A percentile compares a stretch with the other conserved stretches of the same genome.
Evolutionary conservation across 2,888 invertebrate genomes (phyloP).

Genomic region (Ormyrus pomaceus): DNA sequence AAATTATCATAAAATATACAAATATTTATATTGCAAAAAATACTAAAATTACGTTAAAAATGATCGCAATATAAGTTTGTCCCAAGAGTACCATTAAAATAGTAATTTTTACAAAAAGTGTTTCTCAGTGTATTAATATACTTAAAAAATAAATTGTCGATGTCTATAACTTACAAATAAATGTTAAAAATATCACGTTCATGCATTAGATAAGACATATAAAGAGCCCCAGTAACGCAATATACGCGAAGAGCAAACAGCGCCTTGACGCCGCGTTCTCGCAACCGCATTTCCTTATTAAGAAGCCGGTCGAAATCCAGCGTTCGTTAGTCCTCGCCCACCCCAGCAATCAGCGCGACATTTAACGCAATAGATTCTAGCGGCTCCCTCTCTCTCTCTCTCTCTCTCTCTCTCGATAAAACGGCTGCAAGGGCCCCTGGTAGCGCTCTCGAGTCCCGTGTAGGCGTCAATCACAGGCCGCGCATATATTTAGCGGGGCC

Average conservation of each 20-base stretch:
- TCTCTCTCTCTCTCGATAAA: slow-evolving; percentile 8
- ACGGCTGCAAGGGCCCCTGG: neutral
- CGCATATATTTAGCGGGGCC: slow-evolving; percentile 72
- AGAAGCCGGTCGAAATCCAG: neutral
- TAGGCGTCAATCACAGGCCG: slow-evolving; percentile 75
- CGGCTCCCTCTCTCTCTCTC: neutral
- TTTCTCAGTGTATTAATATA: too few species aligned
- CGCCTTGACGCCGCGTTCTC: neutral
- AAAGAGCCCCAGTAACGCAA: too few species aligned
- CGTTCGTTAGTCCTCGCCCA: neutral
- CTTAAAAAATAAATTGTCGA: too few species aligned
- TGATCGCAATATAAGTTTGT: too few species aligned
- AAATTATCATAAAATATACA: too few species aligned
- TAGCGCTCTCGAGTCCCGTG: slow-evolving; percentile 60
- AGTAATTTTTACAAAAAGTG: too few species aligned
- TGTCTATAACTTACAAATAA: too few species aligned
- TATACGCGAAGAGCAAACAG: neutral
- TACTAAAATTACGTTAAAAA: too few species aligned
- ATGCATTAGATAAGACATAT: too few species aligned
- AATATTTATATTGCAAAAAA: too few species aligned
- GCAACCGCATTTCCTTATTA: neutral
- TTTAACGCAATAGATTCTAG: slow-evolving; percentile 36
- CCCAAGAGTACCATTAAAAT: too few species aligned
- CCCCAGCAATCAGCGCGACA: slow-evolving; percentile 46
- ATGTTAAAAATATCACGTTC: too few species aligned